Percentiles rank a stretch among this genome's conserved stretches.
phyloP scores from a whole-genome alignment of 2,113 vertebrate species.

The Thinocorus orbignyianus region DNA sequence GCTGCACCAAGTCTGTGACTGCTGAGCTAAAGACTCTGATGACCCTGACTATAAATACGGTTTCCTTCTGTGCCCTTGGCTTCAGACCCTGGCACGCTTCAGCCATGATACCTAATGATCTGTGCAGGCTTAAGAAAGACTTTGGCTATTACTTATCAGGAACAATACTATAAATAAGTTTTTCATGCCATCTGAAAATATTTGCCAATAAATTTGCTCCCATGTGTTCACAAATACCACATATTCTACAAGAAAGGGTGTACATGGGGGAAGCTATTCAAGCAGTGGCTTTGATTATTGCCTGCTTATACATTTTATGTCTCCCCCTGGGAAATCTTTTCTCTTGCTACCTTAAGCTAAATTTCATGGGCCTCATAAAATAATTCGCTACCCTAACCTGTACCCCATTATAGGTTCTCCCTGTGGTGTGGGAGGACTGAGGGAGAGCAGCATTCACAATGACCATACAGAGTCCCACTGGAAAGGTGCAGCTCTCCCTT shows the following conservation, averaged over 20 bases:
- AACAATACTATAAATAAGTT: neutral
- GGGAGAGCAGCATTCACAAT: neutral
- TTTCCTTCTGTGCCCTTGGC: neutral
- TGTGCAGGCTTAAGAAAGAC: neutral
- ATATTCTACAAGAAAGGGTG: neutral
- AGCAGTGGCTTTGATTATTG: neutral
- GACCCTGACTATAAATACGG: fast-evolving
- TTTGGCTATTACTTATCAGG: neutral
- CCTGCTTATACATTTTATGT: neutral
- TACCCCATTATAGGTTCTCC: neutral
- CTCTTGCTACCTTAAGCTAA: neutral
- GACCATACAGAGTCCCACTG: neutral
- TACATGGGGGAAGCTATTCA: neutral
- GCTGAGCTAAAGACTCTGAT: fast-evolving
- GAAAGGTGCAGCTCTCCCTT: neutral
- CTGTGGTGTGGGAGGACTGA: neutral
- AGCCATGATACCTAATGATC: neutral
- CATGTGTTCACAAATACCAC: neutral
- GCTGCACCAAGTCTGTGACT: neutral
- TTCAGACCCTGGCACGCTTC: neutral
- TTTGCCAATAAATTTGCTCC: neutral
- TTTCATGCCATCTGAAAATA: neutral
- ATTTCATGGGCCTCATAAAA: neutral
- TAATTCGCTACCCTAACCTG: neutral
- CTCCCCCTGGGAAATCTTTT: neutral